Conservation (phyloP, 2,888 invertebrate species). For the Doris montereyensis region DNA sequence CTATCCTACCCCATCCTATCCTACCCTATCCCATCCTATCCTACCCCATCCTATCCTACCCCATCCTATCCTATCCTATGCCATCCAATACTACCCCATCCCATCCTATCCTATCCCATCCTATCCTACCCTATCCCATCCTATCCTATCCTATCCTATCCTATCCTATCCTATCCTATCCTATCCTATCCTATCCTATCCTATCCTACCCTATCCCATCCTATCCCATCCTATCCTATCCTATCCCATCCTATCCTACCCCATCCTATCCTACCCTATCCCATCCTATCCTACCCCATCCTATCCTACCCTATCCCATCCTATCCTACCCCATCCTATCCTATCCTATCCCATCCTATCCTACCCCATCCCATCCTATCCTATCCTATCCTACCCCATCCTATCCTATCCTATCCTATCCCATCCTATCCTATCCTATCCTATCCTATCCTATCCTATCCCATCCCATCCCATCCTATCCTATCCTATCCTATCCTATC, state of each 20-base stretch:
- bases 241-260: conserved; percentile 22
- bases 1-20: background rate
- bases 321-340: background rate
- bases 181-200: conserved; percentile 1
- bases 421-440: background rate
- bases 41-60: conserved; percentile 1
- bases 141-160: conserved; percentile 23
- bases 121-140: background rate
- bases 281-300: conserved; percentile 7
- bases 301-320: background rate
- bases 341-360: conserved; percentile 10
- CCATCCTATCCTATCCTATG: conserved; percentile 12
- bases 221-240: background rate
- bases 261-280: conserved; percentile 9
- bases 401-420: conserved; percentile 15
- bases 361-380: background rate
- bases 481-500: conserved; percentile 20
- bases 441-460: conserved; percentile 15
- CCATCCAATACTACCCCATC: background rate
- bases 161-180: background rate
- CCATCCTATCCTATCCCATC: conserved; percentile 1
- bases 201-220: conserved; percentile 3
- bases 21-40: conserved; percentile 12
- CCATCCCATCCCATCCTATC: conserved; percentile 11
- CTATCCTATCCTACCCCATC: background rate